Base-by-base conservation (phyloP, 2,888 invertebrate species). In the Phortica magna region DNA sequence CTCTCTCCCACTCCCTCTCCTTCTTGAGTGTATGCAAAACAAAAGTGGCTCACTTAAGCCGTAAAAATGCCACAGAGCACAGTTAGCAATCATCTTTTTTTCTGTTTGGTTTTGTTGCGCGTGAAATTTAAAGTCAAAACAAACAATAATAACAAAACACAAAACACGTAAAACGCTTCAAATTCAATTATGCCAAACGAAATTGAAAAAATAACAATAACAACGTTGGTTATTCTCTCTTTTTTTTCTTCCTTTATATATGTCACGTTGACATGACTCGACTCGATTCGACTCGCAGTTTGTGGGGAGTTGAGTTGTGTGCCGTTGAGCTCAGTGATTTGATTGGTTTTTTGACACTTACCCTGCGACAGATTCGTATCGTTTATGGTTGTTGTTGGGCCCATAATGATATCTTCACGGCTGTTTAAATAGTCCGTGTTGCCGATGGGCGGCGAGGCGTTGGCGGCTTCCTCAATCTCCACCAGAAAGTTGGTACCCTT, bases 401-500 rank as follows among this genome's bases (percentile, higher is more conserved):
- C 79, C 77, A 78, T 79, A 77, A 78, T 80, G 75, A 79, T 76
- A 77, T 86, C 83, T 78, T 88, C 90, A 70, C 81, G 88, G 73
- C 87, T 87, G 82, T 72, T 81, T 76, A 85, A 73, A 74, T 89
- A 88, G 61, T 89, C 91, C 76, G 81, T 86, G 76, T 74, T 83
- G 76, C 71, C 81, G 75, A 75, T 79, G 65, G 59, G n/a, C 19
- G 81, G 78, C 53, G 88, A 80, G 76, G 83, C 83, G 80, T 88
- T 81, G 19, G 88, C 85, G 68, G 91, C 89, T 83, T 92, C 90
- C 79, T 91, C 91, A 81, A 92, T 90, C 87, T 92, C 92, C 73
- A 92, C 91, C 70, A 92, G 88, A 79, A 92, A 91, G 79, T 90
- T 90, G 79, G 91, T 89, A 78, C 91, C 90, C 73, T 83, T 85